A percentile compares a stretch with the other conserved stretches of the same genome.
Conservation (phyloP, 2,888 invertebrate genomes). For the Campoplex nolae region DNA sequence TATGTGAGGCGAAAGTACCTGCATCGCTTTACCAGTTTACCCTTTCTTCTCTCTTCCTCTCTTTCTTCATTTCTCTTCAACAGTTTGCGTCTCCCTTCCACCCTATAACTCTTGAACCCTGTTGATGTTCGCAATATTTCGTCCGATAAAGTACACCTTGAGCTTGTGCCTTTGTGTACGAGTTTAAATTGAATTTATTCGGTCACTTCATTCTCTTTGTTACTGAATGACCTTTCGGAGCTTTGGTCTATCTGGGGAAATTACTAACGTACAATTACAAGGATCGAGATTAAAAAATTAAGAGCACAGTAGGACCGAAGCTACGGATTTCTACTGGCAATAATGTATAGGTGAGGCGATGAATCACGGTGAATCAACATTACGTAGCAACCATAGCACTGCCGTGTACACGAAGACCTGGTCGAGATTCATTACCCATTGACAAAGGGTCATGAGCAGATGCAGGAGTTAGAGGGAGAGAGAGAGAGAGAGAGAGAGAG, state of each 20-base stretch:
- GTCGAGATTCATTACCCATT: constrained; percentile 2
- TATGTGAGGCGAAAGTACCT: neutral
- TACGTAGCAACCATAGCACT: neutral
- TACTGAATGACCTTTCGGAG: neutral
- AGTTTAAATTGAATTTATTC: neutral
- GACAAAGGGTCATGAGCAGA: constrained; percentile 3
- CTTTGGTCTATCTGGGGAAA: neutral
- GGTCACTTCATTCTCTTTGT: neutral
- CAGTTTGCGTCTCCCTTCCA: neutral
- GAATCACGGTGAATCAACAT: neutral
- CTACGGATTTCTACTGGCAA: neutral
- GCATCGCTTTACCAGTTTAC: constrained; percentile 8
- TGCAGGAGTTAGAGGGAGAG: neutral
- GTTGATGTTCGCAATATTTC: neutral
- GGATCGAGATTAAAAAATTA: neutral
- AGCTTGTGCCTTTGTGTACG: neutral
- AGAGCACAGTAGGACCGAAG: neutral
- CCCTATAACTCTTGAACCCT: neutral
- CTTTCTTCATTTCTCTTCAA: neutral
- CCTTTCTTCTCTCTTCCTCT: neutral
- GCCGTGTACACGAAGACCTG: neutral
- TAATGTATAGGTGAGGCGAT: neutral
- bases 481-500: neutral
- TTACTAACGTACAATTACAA: neutral
- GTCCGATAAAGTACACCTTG: neutral